Evolutionary conservation across 2,888 invertebrate species (phyloP).

Genomic region (Aricia artaxerxes): DNA sequence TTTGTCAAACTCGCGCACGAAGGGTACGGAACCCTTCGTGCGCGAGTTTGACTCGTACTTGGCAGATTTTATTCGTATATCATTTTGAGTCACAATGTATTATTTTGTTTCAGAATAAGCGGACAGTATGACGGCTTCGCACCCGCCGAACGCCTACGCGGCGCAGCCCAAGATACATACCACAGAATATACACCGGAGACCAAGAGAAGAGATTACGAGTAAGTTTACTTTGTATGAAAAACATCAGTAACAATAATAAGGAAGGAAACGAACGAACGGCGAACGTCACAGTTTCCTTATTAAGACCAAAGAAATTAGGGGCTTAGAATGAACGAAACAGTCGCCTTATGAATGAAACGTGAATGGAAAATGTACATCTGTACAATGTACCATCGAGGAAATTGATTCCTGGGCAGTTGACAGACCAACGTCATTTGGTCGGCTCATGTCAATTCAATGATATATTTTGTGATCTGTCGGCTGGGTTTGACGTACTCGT

Average conservation of each 20-base stretch:
- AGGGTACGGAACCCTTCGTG: no score
- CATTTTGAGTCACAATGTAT: neutral
- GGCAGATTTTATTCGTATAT: no score
- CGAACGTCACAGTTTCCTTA: neutral
- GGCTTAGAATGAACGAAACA: neutral
- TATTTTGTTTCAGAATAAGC: constrained; percentile 35
- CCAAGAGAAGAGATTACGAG: constrained; percentile 48
- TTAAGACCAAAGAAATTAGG: neutral
- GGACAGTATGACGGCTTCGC: constrained; percentile 40
- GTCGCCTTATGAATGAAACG: no score
- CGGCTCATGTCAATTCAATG: no score
- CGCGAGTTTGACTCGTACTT: no score
- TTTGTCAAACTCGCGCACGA: no score
- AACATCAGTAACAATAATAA: neutral
- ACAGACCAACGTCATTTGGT: no score
- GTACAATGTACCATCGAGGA: no score
- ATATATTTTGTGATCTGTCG: no score
- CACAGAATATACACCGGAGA: constrained; percentile 35
- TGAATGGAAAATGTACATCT: no score
- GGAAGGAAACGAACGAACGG: neutral
- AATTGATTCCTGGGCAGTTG: no score
- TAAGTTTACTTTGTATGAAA: constrained; percentile 37
- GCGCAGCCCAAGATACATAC: constrained; percentile 36
- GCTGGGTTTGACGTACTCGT: no score
- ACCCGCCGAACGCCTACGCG: constrained; percentile 36